Evolutionary conservation across 2,797 vertebrate species (phyloP), one percentile per base, ranked within the genome.

Genomic region (Sebastes steindachneri): DNA sequence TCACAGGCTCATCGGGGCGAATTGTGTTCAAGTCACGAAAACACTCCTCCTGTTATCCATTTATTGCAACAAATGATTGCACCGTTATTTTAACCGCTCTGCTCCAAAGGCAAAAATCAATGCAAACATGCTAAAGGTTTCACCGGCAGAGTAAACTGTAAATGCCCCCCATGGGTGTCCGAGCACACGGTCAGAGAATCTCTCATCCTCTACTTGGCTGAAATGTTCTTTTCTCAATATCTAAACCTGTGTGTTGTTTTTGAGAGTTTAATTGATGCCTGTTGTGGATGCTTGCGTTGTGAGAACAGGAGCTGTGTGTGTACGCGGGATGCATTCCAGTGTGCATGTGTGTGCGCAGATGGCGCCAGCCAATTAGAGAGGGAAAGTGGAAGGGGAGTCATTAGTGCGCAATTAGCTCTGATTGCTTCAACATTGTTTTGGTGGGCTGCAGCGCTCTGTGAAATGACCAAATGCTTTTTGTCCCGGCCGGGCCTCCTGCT

Each of bases 341-440:
- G 55, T 75, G 77, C 48, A 5, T 29, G 55, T 80, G 9, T 73
- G 60, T 76, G 59, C 21, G 35, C 94, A 93, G 93, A 93, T 93
- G 94, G 92, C 1, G 84, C 84, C 79, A 94, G 91, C 91, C 92
- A 95, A 94, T 95, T 95, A 93, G 92, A 93, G 88, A 86, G 76
- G 84, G 80, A 77, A 79, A 92, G 95, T 84, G 92, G 79, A 94
- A 88, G 86, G 94, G 93, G 94, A 95, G 86, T 88, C 84, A 93
- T 95, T 94, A 95, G 88, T 23, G 89, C 33, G 66, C 89, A 94
- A 95, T 96, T 96, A 93, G 62, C 81, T 87, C 79, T 93, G 92
- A 96, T 96, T 95, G 94, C 92, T 89, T 92, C 91, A 93, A 94
- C 94, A 95, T 94, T 95, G 95, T 95, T 94, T 93, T 89, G 89